A percentile compares a stretch with the other conserved stretches of the same genome.
These are phyloP conservation scores for Cyclina sinensis DNA, from an alignment of 1,140 invertebrate species.

Conservation along the genomic window DNA sequence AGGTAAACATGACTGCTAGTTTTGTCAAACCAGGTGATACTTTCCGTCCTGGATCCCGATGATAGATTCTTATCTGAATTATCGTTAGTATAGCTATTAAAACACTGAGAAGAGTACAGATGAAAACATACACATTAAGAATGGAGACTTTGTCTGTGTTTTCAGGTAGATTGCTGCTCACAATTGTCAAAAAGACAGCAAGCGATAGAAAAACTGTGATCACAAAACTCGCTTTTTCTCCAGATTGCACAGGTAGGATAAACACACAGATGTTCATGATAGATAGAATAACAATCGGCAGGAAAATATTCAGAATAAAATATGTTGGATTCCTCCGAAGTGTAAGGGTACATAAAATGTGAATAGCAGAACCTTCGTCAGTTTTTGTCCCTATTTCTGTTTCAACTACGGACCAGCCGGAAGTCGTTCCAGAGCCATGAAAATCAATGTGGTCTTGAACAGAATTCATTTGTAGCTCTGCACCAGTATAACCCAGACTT, in stretches of 20 bases:
- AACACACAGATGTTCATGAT: conserved; percentile 88
- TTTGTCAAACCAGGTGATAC: background rate
- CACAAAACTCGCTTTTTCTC: conserved; percentile 89
- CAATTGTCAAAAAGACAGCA: conserved; percentile 88
- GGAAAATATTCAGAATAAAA: conserved; percentile 88
- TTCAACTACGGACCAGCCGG: conserved; percentile 43
- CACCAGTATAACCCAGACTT: background rate
- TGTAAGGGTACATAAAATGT: conserved; percentile 38
- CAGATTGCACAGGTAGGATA: conserved; percentile 88
- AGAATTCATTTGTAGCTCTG: conserved; percentile 9
- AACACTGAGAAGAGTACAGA: conserved; percentile 45
- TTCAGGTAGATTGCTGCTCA: conserved; percentile 89
- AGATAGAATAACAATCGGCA: conserved; percentile 89
- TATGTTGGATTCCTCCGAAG: conserved; percentile 79
- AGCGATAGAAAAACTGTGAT: conserved; percentile 89
- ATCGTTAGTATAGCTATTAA: conserved; percentile 43
- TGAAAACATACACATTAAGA: conserved; percentile 85
- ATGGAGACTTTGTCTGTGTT: conserved; percentile 89
- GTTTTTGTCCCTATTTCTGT: background rate
- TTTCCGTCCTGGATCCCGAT: background rate
- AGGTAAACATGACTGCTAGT: background rate
- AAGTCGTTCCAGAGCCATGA: background rate
- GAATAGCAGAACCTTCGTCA: background rate
- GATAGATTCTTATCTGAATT: conserved; percentile 47
- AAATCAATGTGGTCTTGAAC: conserved; percentile 35